Evolutionary conservation across 1,140 invertebrate genomes (phyloP), one percentile per base, ranked within the genome.

Genomic region (Anagrus nilaparvatae): DNA sequence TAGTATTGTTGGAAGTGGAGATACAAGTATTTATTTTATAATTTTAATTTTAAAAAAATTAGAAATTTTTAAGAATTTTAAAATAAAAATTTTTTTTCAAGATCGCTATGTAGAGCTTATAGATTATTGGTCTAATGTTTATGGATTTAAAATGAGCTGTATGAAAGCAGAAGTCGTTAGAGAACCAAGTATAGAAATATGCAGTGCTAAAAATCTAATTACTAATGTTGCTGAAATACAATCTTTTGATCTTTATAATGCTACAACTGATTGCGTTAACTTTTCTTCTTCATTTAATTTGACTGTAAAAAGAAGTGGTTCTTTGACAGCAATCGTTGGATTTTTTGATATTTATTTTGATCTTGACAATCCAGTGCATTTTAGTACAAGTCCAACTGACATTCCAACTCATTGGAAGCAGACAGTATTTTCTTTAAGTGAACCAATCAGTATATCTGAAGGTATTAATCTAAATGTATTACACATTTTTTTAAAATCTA

Each of bases 371-470:
- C 61, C 71, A 18, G 67, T 85, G n/a, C 60, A 68, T 8, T 72
- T 90, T 31, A 80, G 77, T 40, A 89, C 86, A 49, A 82, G 79
- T 54, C 92, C 82, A 38, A 71, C 70, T 46, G 76, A 77, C 53
- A 72, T 73, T 46, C 71, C 74, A 35, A 98, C 94, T 7, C 94
- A 98, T 69, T 98, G 95, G 95, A 97, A 97, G 65, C 96, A 98
- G 66, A 96, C 93, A 2, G 78, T 95, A 7, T 94, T 99, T 60
- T 92, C 91, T 53, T 73, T 98, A 25, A 81, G 73, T 51, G 70
- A 84, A 55, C 77, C 82, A 50, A 74, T 81, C 55, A 54, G 63
- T 47, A 74, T 91, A 3, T 77, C 78, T 43, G 70, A 81, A 72
- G 89, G 87, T 78, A 57, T 43, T 42, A 35, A 34, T 34, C 19